Conservation (phyloP, 2,113 vertebrate genomes). For the Chloropsis cyanopogon region DNA sequence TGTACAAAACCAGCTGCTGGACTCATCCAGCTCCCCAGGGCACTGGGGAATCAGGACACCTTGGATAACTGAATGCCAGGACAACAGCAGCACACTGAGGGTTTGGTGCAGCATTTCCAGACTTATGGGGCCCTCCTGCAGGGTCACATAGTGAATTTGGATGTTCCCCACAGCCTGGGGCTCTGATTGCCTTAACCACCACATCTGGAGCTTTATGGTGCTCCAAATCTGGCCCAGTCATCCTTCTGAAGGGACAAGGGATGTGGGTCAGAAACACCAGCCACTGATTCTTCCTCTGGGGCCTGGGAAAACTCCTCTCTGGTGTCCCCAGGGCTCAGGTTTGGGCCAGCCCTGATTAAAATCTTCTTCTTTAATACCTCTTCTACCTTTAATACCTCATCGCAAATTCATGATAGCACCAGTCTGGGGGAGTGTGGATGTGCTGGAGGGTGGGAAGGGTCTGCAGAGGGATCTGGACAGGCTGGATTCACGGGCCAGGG, state of each 20-base stretch:
- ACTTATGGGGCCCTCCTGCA: rapidly evolving
- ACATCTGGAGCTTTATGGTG: background rate
- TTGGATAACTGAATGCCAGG: rapidly evolving
- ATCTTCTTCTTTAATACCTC: background rate
- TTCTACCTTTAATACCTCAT: background rate
- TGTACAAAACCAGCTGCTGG: background rate
- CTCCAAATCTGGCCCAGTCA: background rate
- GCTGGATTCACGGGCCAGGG: background rate
- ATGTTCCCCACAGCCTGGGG: background rate
- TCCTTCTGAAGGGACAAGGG: background rate
- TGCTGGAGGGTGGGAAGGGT: background rate
- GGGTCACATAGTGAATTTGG: background rate
- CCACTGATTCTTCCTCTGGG: background rate
- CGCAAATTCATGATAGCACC: background rate
- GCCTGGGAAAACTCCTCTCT: background rate
- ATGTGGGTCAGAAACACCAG: background rate
- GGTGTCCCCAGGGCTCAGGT: background rate
- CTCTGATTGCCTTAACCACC: background rate
- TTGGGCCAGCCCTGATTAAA: background rate
- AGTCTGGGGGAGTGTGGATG: background rate
- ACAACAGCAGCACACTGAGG: background rate
- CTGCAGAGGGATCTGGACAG: background rate
- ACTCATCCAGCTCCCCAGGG: background rate
- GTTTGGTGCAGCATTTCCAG: background rate
- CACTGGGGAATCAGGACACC: background rate